phyloP scores from a whole-genome alignment of 2,888 invertebrate species.

The Drymonia ruficornis region DNA sequence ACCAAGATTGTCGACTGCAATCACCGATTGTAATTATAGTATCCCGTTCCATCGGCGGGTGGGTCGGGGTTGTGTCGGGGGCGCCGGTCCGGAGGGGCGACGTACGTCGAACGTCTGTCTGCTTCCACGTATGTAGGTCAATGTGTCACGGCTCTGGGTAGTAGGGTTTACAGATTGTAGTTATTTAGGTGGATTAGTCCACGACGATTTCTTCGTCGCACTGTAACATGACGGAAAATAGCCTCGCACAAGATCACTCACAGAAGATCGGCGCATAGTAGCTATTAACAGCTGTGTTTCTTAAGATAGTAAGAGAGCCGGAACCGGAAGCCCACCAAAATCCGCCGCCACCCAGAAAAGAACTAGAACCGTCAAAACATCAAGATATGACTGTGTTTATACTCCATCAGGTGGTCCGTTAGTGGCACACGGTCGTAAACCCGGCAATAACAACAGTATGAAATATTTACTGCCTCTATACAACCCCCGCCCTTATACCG shows the following conservation, averaged over 20 bases:
- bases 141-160: slow-evolving; percentile 22
- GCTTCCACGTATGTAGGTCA: slow-evolving; percentile 31
- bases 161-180: slow-evolving; percentile 15
- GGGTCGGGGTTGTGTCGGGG: not conserved
- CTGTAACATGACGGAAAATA: too few species aligned
- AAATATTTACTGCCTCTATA: slow-evolving; percentile 5
- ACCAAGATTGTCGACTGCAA: not conserved
- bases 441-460: slow-evolving; percentile 2
- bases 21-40: slow-evolving; percentile 16
- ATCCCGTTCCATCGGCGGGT: not conserved
- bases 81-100: slow-evolving; percentile 7
- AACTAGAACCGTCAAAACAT: not conserved
- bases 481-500: not conserved
- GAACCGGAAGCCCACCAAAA: too few species aligned
- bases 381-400: not conserved
- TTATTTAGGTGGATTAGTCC: slow-evolving; percentile 33
- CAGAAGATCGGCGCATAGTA: too few species aligned
- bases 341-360: too few species aligned
- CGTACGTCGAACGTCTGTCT: slow-evolving; percentile 31
- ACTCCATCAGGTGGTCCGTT: slow-evolving; percentile 6
- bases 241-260: too few species aligned
- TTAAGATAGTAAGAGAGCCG: too few species aligned
- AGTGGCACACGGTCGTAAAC: slow-evolving; percentile 2
- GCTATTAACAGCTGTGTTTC: too few species aligned
- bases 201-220: not conserved